phyloP scores from a whole-genome alignment of 2,888 invertebrate genomes.

The Chrysolina americana region DNA sequence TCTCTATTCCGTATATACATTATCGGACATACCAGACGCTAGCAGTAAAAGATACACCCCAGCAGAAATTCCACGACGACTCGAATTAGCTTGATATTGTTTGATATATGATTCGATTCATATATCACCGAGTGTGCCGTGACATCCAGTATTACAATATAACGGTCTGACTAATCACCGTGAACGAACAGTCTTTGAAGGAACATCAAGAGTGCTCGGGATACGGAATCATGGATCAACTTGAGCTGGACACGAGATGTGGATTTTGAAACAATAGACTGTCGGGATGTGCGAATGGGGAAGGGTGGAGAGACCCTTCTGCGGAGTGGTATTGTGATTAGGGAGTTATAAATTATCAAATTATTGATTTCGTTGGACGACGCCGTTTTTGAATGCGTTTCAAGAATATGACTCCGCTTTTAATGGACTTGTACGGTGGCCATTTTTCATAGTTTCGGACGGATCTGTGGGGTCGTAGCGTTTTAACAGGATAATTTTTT shows the following conservation, averaged over 20 bases:
- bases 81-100: conserved; percentile 62
- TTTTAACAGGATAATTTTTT: not conserved
- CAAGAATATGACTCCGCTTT: conserved; percentile 30
- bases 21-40: conserved; percentile 29
- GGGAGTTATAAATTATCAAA: conserved; percentile 54
- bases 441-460: conserved; percentile 25
- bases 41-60: conserved; percentile 41
- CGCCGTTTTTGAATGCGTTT: conserved; percentile 29
- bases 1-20: not conserved
- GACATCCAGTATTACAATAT: conserved; percentile 60
- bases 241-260: conserved; percentile 55
- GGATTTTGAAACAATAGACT: conserved; percentile 56
- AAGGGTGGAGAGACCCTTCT: conserved; percentile 38
- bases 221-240: conserved; percentile 48
- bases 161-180: conserved; percentile 67
- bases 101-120: conserved; percentile 67
- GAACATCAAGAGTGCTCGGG: conserved; percentile 50
- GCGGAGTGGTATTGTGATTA: conserved; percentile 50
- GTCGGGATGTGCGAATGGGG: conserved; percentile 46
- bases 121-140: conserved; percentile 64
- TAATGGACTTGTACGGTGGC: conserved; percentile 29
- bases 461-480: not conserved
- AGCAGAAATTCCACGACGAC: conserved; percentile 48
- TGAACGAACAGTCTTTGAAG: conserved; percentile 62
- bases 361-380: conserved; percentile 47